A percentile compares a stretch with the other conserved stretches of the same genome.
Evolutionary conservation across 2,888 invertebrate species (phyloP).

Genomic region (Alentia gelatinosa): DNA sequence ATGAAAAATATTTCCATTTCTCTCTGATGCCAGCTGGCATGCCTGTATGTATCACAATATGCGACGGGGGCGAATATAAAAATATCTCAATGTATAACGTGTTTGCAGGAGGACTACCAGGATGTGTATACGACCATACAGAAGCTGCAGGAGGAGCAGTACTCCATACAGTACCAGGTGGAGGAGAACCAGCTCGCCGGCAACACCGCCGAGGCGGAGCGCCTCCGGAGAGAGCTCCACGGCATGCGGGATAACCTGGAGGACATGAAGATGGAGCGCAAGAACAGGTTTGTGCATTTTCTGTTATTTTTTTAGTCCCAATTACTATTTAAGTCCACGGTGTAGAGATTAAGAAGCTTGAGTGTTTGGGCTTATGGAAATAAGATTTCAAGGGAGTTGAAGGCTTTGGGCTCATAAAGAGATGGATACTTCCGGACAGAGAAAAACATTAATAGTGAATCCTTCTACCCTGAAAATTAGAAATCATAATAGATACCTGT

Average conservation of each 20-base stretch:
- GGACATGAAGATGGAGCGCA: neutral
- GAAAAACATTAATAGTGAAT: too few species aligned
- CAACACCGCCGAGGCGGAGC: neutral
- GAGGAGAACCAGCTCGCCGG: neutral
- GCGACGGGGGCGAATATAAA: neutral
- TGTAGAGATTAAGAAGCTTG: too few species aligned
- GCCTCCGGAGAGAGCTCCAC: neutral
- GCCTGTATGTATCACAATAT: neutral
- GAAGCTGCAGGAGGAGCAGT: neutral
- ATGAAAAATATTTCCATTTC: too few species aligned
- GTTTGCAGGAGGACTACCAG: slow-evolving; percentile 25
- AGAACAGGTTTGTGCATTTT: too few species aligned
- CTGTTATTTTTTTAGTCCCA: too few species aligned
- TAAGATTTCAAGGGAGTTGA: too few species aligned
- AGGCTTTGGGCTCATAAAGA: too few species aligned
- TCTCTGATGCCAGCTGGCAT: neutral
- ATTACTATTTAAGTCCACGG: too few species aligned
- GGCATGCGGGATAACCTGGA: neutral
- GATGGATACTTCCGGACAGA: too few species aligned
- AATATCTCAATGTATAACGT: neutral
- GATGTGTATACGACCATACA: slow-evolving; percentile 28
- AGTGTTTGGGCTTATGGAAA: too few species aligned
- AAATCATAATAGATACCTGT: too few species aligned
- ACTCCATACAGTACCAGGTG: neutral
- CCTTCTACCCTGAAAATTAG: too few species aligned